Evolutionary conservation across 1,140 invertebrate species (phyloP), one percentile per base, ranked within the genome.

Genomic region (Rhopalosiphum padi): DNA sequence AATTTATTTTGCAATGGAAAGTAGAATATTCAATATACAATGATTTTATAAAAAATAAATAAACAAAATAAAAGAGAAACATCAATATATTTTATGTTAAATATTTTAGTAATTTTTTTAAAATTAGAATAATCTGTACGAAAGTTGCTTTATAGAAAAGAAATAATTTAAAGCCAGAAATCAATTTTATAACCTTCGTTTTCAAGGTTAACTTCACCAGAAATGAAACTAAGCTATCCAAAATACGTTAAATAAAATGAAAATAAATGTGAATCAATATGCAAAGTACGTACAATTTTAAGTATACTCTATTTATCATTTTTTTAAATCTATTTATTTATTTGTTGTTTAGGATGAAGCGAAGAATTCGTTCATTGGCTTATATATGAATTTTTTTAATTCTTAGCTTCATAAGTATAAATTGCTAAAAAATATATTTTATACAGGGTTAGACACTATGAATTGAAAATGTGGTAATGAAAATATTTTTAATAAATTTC

Each of bases 151-250:
- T 37, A 18, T 4, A 43, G 23, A 87, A 87, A 87, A n/a, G 2
- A 77, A 18, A 87, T 48, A 87, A 87, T 41, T 25, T 87, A 87
- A 48, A 87, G 15, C 85, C 85, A 43, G 85, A 87, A 48, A 87
- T 87, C 41, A 85, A 18, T n/a, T 87, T 48, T 35, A 48, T 87
- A 87, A 87, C 85, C 85, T 87, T 87, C 85, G 23, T 87, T 87
- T 48, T 30, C 85, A 87, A 87, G 85, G 85, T 41, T 87, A 0
- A 87, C 85, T 46, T 87, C 43, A 87, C 30, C 85, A 87, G 85
- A 48, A 87, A 87, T 48, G 30, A 48, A 48, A 46, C 43, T 43
- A 30, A n/a, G 25, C 6, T n/a, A 46, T 87, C 43, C 23, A 46
- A 85, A 85, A 41, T 77, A 35, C n/a, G 60, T 77, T 77, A 35